phyloP scores from a whole-genome alignment of 2,888 invertebrate genomes.

The Drosophila sordidula region DNA sequence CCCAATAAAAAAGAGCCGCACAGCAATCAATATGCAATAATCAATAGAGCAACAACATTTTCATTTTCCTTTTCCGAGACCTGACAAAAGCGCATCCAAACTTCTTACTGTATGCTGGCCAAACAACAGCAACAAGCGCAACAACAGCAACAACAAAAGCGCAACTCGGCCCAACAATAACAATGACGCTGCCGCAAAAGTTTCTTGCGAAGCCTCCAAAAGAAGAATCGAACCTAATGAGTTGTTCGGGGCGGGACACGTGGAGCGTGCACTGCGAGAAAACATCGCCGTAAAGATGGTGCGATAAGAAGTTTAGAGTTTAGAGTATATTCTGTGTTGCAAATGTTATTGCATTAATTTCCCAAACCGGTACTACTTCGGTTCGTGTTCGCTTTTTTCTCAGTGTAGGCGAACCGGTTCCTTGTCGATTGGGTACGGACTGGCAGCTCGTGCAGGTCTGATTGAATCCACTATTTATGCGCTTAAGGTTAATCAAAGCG shows the following conservation, averaged over 20 bases:
- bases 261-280: slow-evolving; percentile 40
- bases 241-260: slow-evolving; percentile 56
- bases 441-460: slow-evolving; percentile 67
- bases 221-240: slow-evolving; percentile 82
- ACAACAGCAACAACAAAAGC: slow-evolving; percentile 48
- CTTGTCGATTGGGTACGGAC: slow-evolving; percentile 60
- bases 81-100: slow-evolving; percentile 80
- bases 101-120: slow-evolving; percentile 60
- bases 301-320: no score
- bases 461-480: slow-evolving; percentile 83
- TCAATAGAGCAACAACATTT: slow-evolving; percentile 80
- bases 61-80: slow-evolving; percentile 65
- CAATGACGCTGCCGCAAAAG: slow-evolving; percentile 78
- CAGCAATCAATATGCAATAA: slow-evolving; percentile 79
- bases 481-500: slow-evolving; percentile 82
- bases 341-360: no score
- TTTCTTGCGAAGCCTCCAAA: slow-evolving; percentile 70
- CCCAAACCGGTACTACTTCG: background rate
- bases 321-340: no score
- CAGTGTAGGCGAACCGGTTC: slow-evolving; percentile 51
- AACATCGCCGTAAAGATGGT: background rate
- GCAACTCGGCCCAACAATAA: slow-evolving; percentile 72
- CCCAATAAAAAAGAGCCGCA: slow-evolving; percentile 74
- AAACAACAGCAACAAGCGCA: slow-evolving; percentile 15
- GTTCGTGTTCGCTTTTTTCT: slow-evolving; percentile 2